Base-by-base conservation (phyloP, 1,140 invertebrate species). In the Lanistes nyassanus region DNA sequence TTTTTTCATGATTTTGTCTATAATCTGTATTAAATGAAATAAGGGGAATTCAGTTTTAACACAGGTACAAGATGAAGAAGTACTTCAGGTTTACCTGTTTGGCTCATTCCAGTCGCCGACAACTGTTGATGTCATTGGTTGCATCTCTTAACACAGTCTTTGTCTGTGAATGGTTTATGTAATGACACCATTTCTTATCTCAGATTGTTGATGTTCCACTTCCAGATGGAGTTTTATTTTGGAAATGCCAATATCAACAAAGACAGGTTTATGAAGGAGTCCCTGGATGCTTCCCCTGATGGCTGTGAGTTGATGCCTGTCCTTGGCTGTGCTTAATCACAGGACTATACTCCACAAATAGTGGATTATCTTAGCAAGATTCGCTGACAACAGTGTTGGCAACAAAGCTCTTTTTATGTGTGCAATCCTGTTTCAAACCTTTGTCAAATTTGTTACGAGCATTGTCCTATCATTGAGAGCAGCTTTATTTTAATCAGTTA, bases 221-320 rank as follows among this genome's bases (percentile, higher is more conserved):
- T 83, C 37, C 94, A 96, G 92, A 95, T 98, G 93, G 96, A 98
- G 89, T 98, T 98, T 90, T 98, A 97, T 85, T 96, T 97, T 81
- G 94, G 95, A 79, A 94, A 97, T 90, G 93, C 95, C 3, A 97
- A 97, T 90, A 88, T 97, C 55, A 91, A 91, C 26, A 97, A 96
- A 89, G 95, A 97, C 89, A 91, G 94, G 77, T 96, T 93, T 89
- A 87, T 97, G 73, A 91, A 91, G 21, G 91, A 93, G 75, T 85
- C 94, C 26, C 90, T 97, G 0, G 90, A 93, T 55, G 87, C 92
- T 74, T 74, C 82, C 55, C 29, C 78, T 58, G 92, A 94, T 88
- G 93, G 94, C 67, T 94, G 94, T 94, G 91, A 92, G 90, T 90
- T 56, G 34, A 72, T 36, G 11, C 2, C 29, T 70, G 0, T 47